Evolutionary conservation across 2,113 vertebrate species (phyloP).

Genomic region (Cheirogaleus medius): DNA sequence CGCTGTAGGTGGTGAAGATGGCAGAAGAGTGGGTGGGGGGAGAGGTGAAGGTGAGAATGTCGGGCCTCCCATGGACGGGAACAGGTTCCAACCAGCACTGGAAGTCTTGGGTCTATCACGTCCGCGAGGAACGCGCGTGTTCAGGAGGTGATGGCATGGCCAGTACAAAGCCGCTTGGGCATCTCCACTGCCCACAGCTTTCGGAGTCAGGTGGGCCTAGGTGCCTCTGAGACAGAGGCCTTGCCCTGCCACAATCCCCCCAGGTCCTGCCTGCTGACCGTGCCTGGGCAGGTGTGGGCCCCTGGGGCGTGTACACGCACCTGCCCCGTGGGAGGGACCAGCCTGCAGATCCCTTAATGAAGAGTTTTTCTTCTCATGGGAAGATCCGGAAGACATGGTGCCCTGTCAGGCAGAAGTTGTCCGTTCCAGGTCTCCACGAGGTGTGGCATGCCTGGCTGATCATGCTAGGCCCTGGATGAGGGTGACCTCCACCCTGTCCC

Average conservation of each 20-base stretch:
- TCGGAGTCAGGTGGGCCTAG: not conserved
- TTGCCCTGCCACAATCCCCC: too few species aligned
- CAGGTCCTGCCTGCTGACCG: not conserved
- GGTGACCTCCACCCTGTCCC: not conserved
- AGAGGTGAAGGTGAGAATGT: accelerated
- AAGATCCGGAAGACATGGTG: not conserved
- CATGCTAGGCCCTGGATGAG: not conserved
- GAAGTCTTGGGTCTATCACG: not conserved
- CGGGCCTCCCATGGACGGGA: accelerated
- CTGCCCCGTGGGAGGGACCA: accelerated
- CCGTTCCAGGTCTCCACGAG: accelerated
- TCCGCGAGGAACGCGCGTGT: not conserved
- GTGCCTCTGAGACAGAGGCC: not conserved
- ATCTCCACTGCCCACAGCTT: not conserved
- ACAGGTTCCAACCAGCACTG: too few species aligned
- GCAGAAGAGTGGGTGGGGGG: accelerated
- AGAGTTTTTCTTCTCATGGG: not conserved
- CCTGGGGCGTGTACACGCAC: accelerated
- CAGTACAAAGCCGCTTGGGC: not conserved
- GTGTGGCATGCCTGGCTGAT: not conserved
- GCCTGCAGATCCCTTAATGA: not conserved
- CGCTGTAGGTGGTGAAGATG: not conserved
- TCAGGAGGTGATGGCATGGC: not conserved
- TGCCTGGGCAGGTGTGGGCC: not conserved
- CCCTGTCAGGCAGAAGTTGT: not conserved